phyloP scores from a whole-genome alignment of 2,113 vertebrate species.

The Lethenteron camtschaticum region DNA sequence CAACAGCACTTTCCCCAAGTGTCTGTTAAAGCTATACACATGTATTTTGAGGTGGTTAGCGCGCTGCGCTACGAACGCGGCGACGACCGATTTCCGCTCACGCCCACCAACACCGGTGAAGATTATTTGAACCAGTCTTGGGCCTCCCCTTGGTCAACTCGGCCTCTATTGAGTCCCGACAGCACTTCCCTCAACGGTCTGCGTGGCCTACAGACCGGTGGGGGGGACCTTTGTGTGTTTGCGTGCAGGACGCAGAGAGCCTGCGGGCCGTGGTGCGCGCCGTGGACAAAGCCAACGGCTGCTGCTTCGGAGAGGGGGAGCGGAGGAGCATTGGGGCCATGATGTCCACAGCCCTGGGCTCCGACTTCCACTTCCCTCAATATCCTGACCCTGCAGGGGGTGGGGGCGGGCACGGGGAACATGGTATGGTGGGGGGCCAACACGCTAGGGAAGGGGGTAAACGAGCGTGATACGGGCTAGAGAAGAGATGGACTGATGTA shows the following conservation, averaged over 20 bases:
- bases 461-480: neutral
- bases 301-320: slow-evolving; percentile 60
- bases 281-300: slow-evolving; percentile 87
- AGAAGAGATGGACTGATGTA: no score
- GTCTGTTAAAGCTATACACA: no score
- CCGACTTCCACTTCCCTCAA: slow-evolving; percentile 72
- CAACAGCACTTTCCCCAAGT: no score
- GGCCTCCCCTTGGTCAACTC: neutral
- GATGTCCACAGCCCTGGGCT: slow-evolving; percentile 78
- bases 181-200: neutral
- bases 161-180: neutral
- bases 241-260: slow-evolving; percentile 57
- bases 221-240: neutral
- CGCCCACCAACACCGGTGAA: no score
- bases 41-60: no score
- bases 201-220: neutral
- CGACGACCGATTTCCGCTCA: no score
- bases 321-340: slow-evolving; percentile 57
- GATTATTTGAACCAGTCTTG: no score
- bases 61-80: no score
- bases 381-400: slow-evolving; percentile 42
- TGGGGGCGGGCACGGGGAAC: neutral
- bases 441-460: neutral
- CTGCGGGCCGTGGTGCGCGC: slow-evolving; percentile 51
- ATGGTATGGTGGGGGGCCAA: neutral